These are phyloP conservation scores for Ophioninae sp. DNA, from an alignment of 2,888 invertebrate species.

Conservation along the genomic window DNA sequence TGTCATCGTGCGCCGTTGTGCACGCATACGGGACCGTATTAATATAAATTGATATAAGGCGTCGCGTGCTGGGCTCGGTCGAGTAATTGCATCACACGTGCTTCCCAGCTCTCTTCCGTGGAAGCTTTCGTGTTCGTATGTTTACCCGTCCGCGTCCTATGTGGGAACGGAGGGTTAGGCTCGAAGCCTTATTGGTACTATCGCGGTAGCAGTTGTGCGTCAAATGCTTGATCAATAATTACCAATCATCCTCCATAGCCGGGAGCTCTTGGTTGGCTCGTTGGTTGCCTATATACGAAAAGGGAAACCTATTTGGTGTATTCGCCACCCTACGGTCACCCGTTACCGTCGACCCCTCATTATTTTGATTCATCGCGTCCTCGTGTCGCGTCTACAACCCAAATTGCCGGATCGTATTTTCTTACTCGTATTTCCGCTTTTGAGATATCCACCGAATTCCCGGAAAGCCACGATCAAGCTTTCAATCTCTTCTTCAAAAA, in stretches of 20 bases:
- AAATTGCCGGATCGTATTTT: not conserved
- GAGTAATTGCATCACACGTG: constrained; percentile 44
- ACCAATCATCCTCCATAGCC: constrained; percentile 34
- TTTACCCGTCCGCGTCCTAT: not conserved
- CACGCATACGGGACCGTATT: constrained; percentile 52
- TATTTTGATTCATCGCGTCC: constrained; percentile 15
- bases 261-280: not conserved
- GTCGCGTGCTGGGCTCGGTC: constrained; percentile 66
- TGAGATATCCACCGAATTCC: not conserved
- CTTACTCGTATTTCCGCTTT: not conserved
- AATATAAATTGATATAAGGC: constrained; percentile 74
- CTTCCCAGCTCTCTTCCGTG: constrained; percentile 20
- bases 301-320: not conserved
- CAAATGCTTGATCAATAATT: constrained; percentile 64
- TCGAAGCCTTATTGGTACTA: constrained; percentile 57
- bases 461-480: not conserved
- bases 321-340: not conserved
- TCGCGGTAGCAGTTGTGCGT: constrained; percentile 59
- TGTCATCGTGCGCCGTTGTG: constrained; percentile 4
- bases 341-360: not conserved
- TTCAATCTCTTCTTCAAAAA: too few relatives aligned
- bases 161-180: not conserved
- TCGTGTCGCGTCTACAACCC: too few relatives aligned
- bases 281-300: not conserved
- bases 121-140: constrained; percentile 10